phyloP scores from a whole-genome alignment of 2,113 vertebrate genomes.

The Spea multiplicata region DNA sequence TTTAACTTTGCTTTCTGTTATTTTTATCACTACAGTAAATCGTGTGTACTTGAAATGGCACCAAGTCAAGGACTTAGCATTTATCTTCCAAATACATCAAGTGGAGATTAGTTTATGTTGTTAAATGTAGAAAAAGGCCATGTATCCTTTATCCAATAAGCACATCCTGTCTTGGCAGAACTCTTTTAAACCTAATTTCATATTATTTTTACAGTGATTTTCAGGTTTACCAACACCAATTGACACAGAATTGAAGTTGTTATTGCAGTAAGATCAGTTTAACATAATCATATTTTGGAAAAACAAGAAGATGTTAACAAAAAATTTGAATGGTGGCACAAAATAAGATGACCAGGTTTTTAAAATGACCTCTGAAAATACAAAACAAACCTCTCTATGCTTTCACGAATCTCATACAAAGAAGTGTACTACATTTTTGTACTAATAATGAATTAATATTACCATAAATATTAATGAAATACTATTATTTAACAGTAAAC shows the following conservation, averaged over 20 bases:
- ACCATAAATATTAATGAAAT: too few species aligned
- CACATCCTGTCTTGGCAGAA: neutral
- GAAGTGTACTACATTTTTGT: too few species aligned
- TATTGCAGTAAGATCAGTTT: neutral
- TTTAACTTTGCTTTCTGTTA: neutral
- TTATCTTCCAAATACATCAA: conserved; percentile 2
- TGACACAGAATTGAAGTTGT: neutral
- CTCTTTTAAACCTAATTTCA: neutral
- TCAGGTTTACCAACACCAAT: neutral
- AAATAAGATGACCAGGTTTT: too few species aligned
- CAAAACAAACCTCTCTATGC: too few species aligned
- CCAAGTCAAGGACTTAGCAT: conserved; percentile 3
- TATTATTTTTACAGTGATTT: neutral
- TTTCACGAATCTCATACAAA: too few species aligned
- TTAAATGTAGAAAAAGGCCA: neutral
- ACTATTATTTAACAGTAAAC: too few species aligned
- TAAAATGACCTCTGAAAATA: too few species aligned
- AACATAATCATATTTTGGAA: conserved; percentile 20
- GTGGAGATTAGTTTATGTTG: neutral
- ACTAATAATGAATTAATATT: too few species aligned
- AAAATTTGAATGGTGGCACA: conserved; percentile 6
- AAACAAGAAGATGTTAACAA: conserved; percentile 1
- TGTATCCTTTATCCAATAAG: neutral
- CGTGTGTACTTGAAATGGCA: conserved; percentile 4
- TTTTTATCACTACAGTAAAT: neutral